Evolutionary conservation across 1,140 invertebrate genomes (phyloP).

Genomic region (Rhagoletis zephyria): DNA sequence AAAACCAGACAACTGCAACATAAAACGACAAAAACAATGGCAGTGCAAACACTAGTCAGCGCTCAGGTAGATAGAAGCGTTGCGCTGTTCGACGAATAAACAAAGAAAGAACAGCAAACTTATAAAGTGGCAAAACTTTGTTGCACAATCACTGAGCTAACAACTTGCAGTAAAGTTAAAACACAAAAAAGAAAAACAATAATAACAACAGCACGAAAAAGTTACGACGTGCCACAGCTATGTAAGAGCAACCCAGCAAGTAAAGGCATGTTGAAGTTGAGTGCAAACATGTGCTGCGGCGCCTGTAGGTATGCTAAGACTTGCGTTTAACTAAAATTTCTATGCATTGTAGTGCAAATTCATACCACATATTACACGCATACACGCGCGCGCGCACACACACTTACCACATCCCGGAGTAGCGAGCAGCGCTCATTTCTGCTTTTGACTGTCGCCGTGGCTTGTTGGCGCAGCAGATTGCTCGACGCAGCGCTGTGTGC

Average conservation of each 20-base stretch:
- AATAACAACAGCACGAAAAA: too few relatives aligned
- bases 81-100: neutral
- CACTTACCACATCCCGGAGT: neutral
- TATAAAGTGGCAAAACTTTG: slow-evolving; percentile 44
- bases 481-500: slow-evolving; percentile 50
- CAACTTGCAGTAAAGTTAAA: neutral
- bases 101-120: neutral
- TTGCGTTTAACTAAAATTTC: slow-evolving; percentile 21
- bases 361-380: neutral
- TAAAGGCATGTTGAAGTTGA: slow-evolving; percentile 43
- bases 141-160: slow-evolving; percentile 20
- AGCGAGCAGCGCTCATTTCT: neutral
- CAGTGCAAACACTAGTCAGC: neutral
- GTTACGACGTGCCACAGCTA: too few relatives aligned
- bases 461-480: slow-evolving; percentile 23
- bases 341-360: slow-evolving; percentile 17
- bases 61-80: neutral
- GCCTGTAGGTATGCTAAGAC: slow-evolving; percentile 26
- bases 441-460: neutral
- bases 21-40: neutral
- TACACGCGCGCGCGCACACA: neutral
- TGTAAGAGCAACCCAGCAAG: neutral
- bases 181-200: neutral
- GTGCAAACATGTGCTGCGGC: slow-evolving; percentile 37
- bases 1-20: slow-evolving; percentile 14